A percentile compares a stretch with the other conserved stretches of the same genome.
phyloP scores from a whole-genome alignment of 2,113 vertebrate genomes.

The Electrona antarctica region DNA sequence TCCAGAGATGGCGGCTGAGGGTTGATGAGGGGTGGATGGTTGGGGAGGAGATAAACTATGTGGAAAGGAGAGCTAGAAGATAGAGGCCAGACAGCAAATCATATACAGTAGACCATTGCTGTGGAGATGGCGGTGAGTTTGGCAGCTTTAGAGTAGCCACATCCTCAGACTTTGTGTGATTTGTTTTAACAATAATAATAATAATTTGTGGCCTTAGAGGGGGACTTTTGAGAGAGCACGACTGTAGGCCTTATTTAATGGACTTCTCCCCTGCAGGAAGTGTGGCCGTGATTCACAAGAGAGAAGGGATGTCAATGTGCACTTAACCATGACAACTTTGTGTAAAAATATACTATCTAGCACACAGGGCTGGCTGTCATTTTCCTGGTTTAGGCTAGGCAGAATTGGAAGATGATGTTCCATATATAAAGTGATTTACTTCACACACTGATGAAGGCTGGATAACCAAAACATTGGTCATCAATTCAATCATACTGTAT shows the following conservation, averaged over 20 bases:
- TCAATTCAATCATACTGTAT: too few species aligned
- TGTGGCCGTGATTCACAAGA: slow-evolving; percentile 45
- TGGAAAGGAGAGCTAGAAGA: slow-evolving; percentile 35
- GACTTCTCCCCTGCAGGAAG: slow-evolving; percentile 42
- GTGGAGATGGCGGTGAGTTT: slow-evolving; percentile 29
- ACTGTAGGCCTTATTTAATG: slow-evolving; percentile 26
- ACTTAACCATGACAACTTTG: slow-evolving; percentile 21
- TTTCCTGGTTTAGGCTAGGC: slow-evolving; percentile 2
- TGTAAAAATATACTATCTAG: slow-evolving; percentile 25
- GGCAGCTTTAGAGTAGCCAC: slow-evolving; percentile 48
- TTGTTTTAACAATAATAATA: slow-evolving; percentile 61
- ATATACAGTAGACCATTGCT: slow-evolving; percentile 35
- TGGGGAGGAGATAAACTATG: slow-evolving; percentile 51
- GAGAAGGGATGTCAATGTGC: slow-evolving; percentile 42
- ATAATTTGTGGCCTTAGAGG: slow-evolving; percentile 51
- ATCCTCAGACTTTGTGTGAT: slow-evolving; percentile 37
- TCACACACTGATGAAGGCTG: too few species aligned
- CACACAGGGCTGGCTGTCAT: slow-evolving; percentile 3
- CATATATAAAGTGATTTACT: too few species aligned
- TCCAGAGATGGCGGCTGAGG: slow-evolving; percentile 36
- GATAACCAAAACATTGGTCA: too few species aligned
- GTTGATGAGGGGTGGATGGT: slow-evolving; percentile 17
- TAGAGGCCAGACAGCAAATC: slow-evolving; percentile 38
- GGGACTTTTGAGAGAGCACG: slow-evolving; percentile 37
- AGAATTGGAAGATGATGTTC: too few species aligned